phyloP scores from a whole-genome alignment of 1,140 invertebrate genomes.

The Wasmannia auropunctata region DNA sequence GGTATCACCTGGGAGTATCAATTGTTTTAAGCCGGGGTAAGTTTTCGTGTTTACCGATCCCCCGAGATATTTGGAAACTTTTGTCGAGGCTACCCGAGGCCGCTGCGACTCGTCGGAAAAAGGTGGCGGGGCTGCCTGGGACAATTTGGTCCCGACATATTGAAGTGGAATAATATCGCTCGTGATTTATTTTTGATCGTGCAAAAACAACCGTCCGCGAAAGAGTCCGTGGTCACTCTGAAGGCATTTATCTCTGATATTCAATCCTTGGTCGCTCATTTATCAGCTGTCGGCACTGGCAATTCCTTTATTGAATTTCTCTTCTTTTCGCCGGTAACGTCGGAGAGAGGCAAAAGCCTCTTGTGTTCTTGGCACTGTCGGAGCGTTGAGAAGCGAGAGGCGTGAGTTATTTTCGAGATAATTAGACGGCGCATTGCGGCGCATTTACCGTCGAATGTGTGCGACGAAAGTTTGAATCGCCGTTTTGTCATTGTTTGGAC shows the following conservation, averaged over 20 bases:
- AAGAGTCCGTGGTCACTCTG: conserved; percentile 27
- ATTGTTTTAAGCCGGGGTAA: conserved; percentile 65
- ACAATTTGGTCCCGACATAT: conserved; percentile 51
- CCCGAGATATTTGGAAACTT: conserved; percentile 61
- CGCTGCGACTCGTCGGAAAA: conserved; percentile 6
- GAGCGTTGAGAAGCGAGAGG: not conserved
- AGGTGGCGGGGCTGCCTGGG: conserved; percentile 32
- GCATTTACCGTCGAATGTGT: not conserved
- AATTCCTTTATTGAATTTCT: conserved; percentile 57
- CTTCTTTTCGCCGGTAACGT: conserved; percentile 22
- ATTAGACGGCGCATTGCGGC: not conserved
- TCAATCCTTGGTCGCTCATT: conserved; percentile 51
- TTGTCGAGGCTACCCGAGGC: conserved; percentile 25
- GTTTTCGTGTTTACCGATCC: conserved; percentile 64
- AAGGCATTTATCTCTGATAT: conserved; percentile 52
- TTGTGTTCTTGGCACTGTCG: not conserved
- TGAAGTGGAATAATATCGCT: conserved; percentile 59
- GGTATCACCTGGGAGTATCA: conserved; percentile 59
- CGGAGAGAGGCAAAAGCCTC: not conserved
- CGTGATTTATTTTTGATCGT: conserved; percentile 59
- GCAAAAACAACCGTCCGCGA: conserved; percentile 9
- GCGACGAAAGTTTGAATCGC: not conserved
- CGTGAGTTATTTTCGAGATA: conserved; percentile 28
- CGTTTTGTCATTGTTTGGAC: conserved; percentile 25
- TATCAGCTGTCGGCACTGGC: conserved; percentile 53